These are phyloP conservation scores for Oscheius sp. DNA, from an alignment of 2,888 invertebrate genomes.

Conservation along the genomic window DNA sequence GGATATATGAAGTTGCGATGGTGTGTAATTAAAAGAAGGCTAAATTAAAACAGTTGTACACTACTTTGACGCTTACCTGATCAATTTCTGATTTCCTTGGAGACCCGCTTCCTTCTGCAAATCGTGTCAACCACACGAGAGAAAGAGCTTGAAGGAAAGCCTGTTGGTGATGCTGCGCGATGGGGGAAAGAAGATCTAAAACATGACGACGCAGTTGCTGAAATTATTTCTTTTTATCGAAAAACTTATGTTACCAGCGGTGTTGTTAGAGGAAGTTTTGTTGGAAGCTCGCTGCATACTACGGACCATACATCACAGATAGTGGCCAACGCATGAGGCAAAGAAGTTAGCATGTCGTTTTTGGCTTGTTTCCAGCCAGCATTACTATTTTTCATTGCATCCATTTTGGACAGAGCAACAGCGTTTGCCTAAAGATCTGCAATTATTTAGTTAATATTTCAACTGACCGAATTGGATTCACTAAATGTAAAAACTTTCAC, in stretches of 20 bases:
- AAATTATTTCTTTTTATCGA: conserved; percentile 8
- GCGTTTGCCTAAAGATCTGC: conserved; percentile 29
- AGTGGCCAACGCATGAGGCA: conserved; percentile 85
- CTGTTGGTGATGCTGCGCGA: conserved; percentile 85
- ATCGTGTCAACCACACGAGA: conserved; percentile 83
- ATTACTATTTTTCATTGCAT: conserved; percentile 44
- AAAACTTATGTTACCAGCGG: conserved; percentile 41
- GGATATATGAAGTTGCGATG: conserved; percentile 82
- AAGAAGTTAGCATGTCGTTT: conserved; percentile 83
- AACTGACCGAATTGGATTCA: conserved; percentile 36
- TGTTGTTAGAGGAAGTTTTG: conserved; percentile 63
- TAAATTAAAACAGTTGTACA: too few species aligned
- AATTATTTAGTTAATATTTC: neutral
- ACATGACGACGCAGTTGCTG: conserved; percentile 84
- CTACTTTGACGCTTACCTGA: conserved; percentile 25
- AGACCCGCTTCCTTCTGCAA: conserved; percentile 28
- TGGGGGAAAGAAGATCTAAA: conserved; percentile 85
- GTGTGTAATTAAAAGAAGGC: conserved; percentile 69
- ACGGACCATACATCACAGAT: conserved; percentile 85
- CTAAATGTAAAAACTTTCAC: conserved; percentile 83
- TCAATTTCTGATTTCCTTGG: conserved; percentile 42
- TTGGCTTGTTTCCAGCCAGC: conserved; percentile 77
- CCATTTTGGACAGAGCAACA: conserved; percentile 46
- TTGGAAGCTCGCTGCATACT: conserved; percentile 75
- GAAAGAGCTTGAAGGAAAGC: conserved; percentile 86